A percentile compares a stretch with the other conserved stretches of the same genome.
These are phyloP conservation scores for Petroica traversi DNA, from an alignment of 2,113 vertebrate species.

Conservation along the genomic window DNA sequence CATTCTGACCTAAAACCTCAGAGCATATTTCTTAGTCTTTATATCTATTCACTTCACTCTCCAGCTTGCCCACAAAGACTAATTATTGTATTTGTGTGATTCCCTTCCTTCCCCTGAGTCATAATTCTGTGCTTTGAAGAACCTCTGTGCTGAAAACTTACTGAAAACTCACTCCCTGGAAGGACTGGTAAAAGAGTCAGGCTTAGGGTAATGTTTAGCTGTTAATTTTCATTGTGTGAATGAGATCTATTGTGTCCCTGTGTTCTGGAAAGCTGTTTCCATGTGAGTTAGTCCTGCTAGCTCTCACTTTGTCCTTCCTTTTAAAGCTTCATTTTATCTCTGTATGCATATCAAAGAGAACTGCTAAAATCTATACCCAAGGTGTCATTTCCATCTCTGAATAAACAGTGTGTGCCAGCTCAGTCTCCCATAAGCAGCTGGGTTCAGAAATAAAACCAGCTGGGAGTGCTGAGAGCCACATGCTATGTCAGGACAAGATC, in stretches of 20 bases:
- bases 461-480: neutral
- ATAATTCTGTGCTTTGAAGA: neutral
- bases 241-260: neutral
- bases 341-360: neutral
- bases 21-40: neutral
- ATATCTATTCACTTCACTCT: neutral
- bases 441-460: neutral
- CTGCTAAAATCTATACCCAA: neutral
- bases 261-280: neutral
- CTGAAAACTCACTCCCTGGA: neutral
- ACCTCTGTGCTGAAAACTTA: neutral
- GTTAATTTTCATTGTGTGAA: neutral
- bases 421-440: neutral
- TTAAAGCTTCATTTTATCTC: neutral
- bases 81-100: neutral
- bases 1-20: neutral
- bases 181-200: neutral
- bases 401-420: neutral
- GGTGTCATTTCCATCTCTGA: neutral
- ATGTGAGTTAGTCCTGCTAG: neutral
- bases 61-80: fast-evolving
- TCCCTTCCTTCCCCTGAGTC: neutral
- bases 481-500: neutral
- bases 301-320: neutral
- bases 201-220: neutral